Base-by-base conservation (phyloP, 2,113 vertebrate species). In the Sisor rabdophorus region DNA sequence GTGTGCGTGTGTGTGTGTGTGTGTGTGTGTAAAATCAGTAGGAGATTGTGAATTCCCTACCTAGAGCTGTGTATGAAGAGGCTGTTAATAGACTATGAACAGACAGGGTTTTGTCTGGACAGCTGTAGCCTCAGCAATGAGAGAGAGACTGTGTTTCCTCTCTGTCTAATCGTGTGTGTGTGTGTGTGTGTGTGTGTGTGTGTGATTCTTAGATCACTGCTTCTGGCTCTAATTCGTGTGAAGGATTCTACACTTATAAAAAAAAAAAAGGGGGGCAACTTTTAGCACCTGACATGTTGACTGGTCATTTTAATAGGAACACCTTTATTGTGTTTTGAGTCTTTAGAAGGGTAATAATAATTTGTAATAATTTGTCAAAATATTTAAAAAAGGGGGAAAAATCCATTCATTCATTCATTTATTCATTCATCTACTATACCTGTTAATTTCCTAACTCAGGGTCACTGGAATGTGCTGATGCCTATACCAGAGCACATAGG, bases 11-110 rank as follows among this genome's bases (percentile, higher is more conserved):
- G n/a, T 58, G 36, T 32, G 24, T 84, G 63, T 32, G 59, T 65
- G 40, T 47, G 36, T 44, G 61, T 65, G 12, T 32, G 20, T 20
- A 52, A 13, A 48, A 40, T 63, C 75, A 9, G 50, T 74, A 74
- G 58, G 52, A 64, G 63, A 36, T 68, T 72, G 77, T 20, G 30
- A 73, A 78, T 85, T 85, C 24, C 85, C 86, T 85, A 87, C 89
- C 87, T 89, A 87, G 86, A 76, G 80, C 83, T 83, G 85, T 3
- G 90, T 92, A 91, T 92, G 90, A 89, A 93, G 91, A 91, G 91
- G 92, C 93, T 93, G 90, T 89, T 91, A 91, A 93, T 86, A 91
- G 89, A 79, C 88, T 85, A 76, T 5, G 84, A 92, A 94, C 92
- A 93, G 89, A 89, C 80, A 82, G 72, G 28, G 86, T 91, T 93